Conservation (phyloP, 2,113 vertebrate species). For the Saguinus imperator region DNA sequence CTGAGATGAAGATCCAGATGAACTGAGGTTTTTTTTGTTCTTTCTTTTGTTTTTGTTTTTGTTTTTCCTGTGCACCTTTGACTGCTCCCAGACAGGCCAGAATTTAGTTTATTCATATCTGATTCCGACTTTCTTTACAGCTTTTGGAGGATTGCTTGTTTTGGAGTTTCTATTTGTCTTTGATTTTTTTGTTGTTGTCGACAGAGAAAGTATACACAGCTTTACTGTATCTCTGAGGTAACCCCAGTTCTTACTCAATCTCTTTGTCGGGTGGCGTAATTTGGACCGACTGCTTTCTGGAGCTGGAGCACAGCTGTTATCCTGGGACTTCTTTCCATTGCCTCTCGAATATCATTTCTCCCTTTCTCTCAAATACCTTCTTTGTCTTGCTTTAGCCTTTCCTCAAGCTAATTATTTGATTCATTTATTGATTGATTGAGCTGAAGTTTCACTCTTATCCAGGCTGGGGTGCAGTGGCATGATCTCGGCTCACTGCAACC, state of each 20-base stretch:
- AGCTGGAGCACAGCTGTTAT: background rate
- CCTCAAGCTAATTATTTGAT: background rate
- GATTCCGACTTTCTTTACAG: background rate
- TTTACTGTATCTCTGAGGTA: background rate
- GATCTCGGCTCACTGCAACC: too few species aligned
- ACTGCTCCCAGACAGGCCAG: too few species aligned
- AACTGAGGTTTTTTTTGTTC: background rate
- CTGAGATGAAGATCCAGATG: background rate
- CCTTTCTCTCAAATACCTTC: background rate
- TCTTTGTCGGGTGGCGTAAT: background rate
- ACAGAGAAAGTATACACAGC: background rate
- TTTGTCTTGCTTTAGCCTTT: background rate
- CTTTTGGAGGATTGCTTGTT: background rate
- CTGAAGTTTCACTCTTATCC: too few species aligned
- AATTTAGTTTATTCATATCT: background rate
- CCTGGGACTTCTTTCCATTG: background rate
- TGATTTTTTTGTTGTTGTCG: background rate
- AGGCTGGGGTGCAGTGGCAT: too few species aligned
- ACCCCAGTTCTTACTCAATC: background rate
- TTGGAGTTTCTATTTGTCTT: background rate
- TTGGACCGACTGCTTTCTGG: background rate
- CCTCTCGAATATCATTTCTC: background rate
- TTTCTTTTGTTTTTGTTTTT: too few species aligned
- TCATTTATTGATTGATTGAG: too few species aligned
- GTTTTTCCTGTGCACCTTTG: background rate